phyloP scores from a whole-genome alignment of 2,113 vertebrate genomes.

The Odocoileus virginianus region DNA sequence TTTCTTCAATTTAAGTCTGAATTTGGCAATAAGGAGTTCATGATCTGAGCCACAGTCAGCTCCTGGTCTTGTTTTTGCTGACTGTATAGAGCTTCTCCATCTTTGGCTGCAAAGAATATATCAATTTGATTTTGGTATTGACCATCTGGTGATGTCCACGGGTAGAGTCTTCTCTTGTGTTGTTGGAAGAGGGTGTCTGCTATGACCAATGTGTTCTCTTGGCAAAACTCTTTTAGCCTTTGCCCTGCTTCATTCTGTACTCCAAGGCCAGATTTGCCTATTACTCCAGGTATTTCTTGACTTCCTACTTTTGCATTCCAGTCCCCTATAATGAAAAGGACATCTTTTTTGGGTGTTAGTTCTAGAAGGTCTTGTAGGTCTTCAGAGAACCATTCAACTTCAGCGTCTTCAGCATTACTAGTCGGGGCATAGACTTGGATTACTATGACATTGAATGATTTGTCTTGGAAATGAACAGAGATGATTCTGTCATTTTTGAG shows the following conservation, averaged over 20 bases:
- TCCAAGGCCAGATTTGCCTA: background rate
- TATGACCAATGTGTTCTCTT: background rate
- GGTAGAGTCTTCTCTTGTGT: background rate
- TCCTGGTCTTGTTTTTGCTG: background rate
- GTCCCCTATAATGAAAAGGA: background rate
- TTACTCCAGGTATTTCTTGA: background rate
- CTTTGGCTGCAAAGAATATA: background rate
- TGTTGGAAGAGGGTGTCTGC: background rate
- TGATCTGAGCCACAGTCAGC: background rate
- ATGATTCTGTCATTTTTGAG: background rate
- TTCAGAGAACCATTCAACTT: background rate
- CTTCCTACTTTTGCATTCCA: background rate
- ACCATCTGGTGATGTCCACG: background rate
- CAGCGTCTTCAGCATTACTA: background rate
- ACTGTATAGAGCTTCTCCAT: background rate
- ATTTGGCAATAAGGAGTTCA: background rate
- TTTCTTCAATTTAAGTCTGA: background rate
- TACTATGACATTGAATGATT: background rate
- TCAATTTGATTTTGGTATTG: background rate
- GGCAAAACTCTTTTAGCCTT: background rate
- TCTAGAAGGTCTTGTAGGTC: background rate
- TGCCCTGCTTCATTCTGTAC: background rate
- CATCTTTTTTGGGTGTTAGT: background rate
- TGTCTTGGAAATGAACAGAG: background rate
- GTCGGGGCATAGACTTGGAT: background rate